Base-by-base conservation (phyloP, 1,140 invertebrate genomes). In the Drosophila setifemur region DNA sequence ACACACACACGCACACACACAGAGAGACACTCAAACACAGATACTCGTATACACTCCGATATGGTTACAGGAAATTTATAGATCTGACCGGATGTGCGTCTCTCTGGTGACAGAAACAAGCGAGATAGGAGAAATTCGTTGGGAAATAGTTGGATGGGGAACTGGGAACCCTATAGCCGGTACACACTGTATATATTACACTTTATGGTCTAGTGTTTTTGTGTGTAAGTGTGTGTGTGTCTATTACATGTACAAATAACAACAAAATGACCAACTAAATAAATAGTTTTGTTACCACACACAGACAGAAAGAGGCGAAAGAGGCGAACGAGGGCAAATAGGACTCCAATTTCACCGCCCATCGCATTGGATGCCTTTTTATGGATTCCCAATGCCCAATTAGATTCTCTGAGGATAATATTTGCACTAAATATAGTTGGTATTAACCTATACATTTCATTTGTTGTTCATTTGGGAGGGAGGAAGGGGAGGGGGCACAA, bases 221-320 rank as follows among this genome's bases (percentile, higher is more conserved):
- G 52, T 40, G 68, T 66, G 78, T 72, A 61, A 81, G 39, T 60
- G 39, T 43, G 52, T 40, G 68, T 66, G 78, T 72, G 67, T 86
- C 75, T 86, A 86, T 81, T 86, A 87, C 75, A 86, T 81, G 78
- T 75, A 86, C 75, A 86, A 86, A 73, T 76, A 75, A 79, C 70
- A 79, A 64, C 81, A 87, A 86, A 86, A 86, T 86, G 81, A 81
- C 76, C 81, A 86, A 76, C 81, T 86, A 86, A 81, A 86, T 81
- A 86, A 86, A 86, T 86, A 86, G 81, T 86, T 86, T 86, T 76
- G 55, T 66, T 79, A 75, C 81, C 81, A 75, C 75, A 86, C 57
- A 53, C 19, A 53, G 71, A 63, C 43, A 49, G 39, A 40, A 33
- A 42, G 23, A 21, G 66, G 49, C 26, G 49, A 35, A 58, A 43